phyloP scores from a whole-genome alignment of 2,888 invertebrate genomes.

The Noctua comes region DNA sequence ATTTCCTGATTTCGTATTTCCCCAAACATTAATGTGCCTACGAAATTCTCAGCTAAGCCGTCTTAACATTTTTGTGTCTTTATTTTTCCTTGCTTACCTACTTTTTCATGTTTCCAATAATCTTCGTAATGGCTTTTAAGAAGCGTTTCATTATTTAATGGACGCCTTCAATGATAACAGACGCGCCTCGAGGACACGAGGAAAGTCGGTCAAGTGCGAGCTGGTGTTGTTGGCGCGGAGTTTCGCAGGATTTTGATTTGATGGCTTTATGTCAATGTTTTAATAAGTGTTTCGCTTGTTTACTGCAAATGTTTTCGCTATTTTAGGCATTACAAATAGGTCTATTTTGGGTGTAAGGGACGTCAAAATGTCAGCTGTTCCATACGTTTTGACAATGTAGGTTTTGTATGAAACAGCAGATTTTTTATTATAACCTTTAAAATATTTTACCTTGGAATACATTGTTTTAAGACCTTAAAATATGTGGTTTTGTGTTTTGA shows the following conservation, averaged over 20 bases:
- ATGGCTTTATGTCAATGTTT: background rate
- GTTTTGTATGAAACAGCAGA: background rate
- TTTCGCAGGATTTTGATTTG: background rate
- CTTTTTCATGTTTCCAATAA: conserved; percentile 63
- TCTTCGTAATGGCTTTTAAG: conserved; percentile 71
- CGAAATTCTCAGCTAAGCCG: conserved; percentile 41
- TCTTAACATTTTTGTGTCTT: conserved; percentile 47
- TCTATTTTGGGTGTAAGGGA: background rate
- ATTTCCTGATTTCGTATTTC: conserved; percentile 15
- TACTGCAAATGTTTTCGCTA: background rate
- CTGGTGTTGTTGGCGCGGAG: background rate
- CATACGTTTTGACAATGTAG: background rate
- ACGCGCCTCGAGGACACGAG: conserved; percentile 61
- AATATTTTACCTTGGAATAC: background rate
- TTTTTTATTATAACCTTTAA: background rate
- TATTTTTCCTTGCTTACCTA: conserved; percentile 49
- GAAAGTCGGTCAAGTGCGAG: conserved; percentile 49
- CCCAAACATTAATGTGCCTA: conserved; percentile 21
- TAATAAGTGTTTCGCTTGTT: background rate
- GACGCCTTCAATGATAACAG: conserved; percentile 65
- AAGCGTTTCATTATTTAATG: conserved; percentile 72
- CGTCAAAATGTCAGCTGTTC: background rate
- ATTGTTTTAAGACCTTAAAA: background rate
- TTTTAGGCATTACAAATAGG: background rate
- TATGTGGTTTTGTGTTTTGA: background rate